Conservation (phyloP, 53 echinoderm and acorn worm species). For the Glandiceps talaboti region DNA sequence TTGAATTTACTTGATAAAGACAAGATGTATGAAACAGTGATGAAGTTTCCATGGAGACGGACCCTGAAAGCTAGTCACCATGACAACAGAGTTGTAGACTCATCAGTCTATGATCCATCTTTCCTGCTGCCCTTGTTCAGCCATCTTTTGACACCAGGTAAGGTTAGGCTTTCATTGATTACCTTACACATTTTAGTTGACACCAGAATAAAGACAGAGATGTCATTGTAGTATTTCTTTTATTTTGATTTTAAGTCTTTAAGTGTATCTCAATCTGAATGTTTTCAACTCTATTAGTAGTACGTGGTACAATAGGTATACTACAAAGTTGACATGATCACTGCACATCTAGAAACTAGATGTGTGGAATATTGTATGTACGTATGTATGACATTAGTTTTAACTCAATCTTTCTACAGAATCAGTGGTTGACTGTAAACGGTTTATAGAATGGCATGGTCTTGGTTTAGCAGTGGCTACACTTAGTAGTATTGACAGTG, state of each 20-base stretch:
- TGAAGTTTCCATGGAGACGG: conserved; percentile 63
- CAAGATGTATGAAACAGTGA: conserved; percentile 31
- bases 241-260: background rate
- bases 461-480: conserved; percentile 44
- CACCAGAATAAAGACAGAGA: background rate
- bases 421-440: conserved; percentile 51
- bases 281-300: too few species aligned
- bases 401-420: conserved; percentile 39
- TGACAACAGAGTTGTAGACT: background rate
- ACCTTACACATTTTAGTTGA: background rate
- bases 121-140: conserved; percentile 80
- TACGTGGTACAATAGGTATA: too few species aligned
- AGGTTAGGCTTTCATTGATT: too few species aligned
- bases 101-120: conserved; percentile 58
- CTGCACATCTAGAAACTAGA: too few species aligned
- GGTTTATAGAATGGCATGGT: conserved; percentile 54
- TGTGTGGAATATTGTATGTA: too few species aligned
- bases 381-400: too few species aligned
- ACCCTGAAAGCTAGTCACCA: conserved; percentile 9
- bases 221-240: background rate
- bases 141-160: conserved; percentile 73
- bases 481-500: conserved; percentile 45
- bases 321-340: too few species aligned
- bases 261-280: too few species aligned
- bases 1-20: conserved; percentile 55